A percentile compares a stretch with the other conserved stretches of the same genome.
These are phyloP conservation scores for Caenorhabditis japonica DNA, from an alignment of 2,888 invertebrate species.

Conservation along the genomic window DNA sequence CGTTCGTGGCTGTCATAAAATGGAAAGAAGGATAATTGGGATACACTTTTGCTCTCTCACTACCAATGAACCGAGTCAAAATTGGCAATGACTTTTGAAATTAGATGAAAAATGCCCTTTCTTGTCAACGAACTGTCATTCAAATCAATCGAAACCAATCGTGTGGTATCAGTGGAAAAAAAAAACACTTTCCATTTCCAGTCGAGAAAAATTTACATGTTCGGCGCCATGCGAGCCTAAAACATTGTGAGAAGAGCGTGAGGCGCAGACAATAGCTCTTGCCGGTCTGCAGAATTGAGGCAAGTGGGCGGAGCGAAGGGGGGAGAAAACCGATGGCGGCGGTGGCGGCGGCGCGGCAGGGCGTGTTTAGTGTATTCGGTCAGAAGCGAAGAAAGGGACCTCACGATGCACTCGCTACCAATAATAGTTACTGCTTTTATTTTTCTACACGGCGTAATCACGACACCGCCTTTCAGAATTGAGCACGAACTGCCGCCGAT, in stretches of 20 bases:
- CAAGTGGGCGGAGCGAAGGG: conserved; percentile 36
- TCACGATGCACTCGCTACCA: conserved; percentile 43
- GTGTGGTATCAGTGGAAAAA: conserved; percentile 17
- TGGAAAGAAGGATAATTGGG: conserved; percentile 36
- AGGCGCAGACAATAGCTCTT: conserved; percentile 31
- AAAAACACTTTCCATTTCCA: conserved; percentile 2
- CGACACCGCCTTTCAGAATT: conserved; percentile 26
- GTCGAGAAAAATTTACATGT: conserved; percentile 38
- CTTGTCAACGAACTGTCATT: conserved; percentile 8
- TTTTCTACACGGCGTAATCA: conserved; percentile 17
- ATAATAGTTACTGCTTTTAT: conserved; percentile 20
- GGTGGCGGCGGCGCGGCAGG: conserved; percentile 35
- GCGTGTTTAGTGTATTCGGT: conserved; percentile 42
- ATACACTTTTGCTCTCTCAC: conserved; percentile 17
- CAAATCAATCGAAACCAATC: background rate
- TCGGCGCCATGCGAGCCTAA: conserved; percentile 13
- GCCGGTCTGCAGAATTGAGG: conserved; percentile 33
- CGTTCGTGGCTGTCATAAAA: conserved; percentile 46
- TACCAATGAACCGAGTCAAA: too few relatives aligned
- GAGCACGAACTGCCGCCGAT: conserved; percentile 37
- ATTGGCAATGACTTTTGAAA: background rate
- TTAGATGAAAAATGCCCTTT: conserved; percentile 1
- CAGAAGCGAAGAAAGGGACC: conserved; percentile 33
- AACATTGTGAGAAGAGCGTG: conserved; percentile 11
- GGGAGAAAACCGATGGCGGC: conserved; percentile 33